Evolutionary conservation across 1,140 invertebrate species (phyloP), one percentile per base, ranked within the genome.

Genomic region (Diachasmimorpha longicaudata): DNA sequence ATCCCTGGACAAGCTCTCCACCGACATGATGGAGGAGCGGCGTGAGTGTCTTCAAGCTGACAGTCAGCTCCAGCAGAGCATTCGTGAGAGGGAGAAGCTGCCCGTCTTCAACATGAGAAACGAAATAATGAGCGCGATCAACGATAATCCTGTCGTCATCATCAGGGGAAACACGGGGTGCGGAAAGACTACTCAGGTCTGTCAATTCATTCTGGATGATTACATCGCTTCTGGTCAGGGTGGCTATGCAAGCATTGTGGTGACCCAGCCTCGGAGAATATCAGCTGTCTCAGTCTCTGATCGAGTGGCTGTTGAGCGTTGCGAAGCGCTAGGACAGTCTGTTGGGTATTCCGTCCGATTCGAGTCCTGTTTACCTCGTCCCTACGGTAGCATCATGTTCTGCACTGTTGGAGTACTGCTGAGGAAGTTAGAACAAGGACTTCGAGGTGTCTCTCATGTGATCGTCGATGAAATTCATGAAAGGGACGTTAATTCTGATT

Each of bases 401-500:
- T 99, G 98, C 84, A 99, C 98, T 2, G 94, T 97, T 16, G 96
- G 96, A 36, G 97, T 99, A 0, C 85, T 99, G 14, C 85, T 99
- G 25, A 92, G 97, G 78, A 99, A 98, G 85, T 88, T 99, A 4
- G 96, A 97, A 88, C 92, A 91, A 8, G 96, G 96, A 1, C 86
- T 98, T 1, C 88, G 96, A 72, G 96, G 96, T 0, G 94, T 98
- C 10, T 96, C 95, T 6, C 96, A 98, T 82, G 95, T 97, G 0
- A 95, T 97, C 58, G 94, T 99, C 31, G 98, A 99, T 89, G 98
- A 99, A 91, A 97, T 99, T 77, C 98, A 99, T 84, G 98, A 99
- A 86, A 90, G 98, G 48, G 98, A 99, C 87, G 95, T 98, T 0
- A 98, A 99, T 86, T 96, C 95, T 36, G 98, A 99, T 86, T 99